Conservation (phyloP, 2,797 vertebrate genomes). For the Linurgus olivaceus region DNA sequence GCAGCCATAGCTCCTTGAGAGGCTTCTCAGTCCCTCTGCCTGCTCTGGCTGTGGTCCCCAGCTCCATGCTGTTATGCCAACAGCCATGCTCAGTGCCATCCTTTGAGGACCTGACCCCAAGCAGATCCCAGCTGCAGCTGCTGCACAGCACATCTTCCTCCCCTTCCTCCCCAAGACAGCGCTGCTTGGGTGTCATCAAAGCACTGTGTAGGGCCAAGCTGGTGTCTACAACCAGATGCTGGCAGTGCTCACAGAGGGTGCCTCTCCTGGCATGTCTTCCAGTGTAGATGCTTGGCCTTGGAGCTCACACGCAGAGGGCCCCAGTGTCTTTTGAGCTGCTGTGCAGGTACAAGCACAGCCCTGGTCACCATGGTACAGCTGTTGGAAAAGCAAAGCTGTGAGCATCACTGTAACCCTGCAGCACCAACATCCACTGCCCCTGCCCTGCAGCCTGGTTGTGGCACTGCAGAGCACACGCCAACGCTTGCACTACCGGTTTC, state of each 20-base stretch:
- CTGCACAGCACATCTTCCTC: background rate
- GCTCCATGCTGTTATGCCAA: background rate
- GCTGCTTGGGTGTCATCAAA: rapidly evolving
- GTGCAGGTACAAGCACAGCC: conserved; percentile 49
- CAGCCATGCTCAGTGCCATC: background rate
- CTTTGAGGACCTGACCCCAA: background rate
- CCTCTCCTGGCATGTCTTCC: background rate
- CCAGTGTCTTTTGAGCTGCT: background rate
- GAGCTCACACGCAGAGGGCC: background rate
- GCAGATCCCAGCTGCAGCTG: background rate
- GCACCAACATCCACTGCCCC: background rate
- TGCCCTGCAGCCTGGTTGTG: background rate
- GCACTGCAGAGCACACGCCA: background rate
- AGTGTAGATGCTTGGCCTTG: conserved; percentile 18
- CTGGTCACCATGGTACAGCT: conserved; percentile 27
- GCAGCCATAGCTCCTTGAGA: background rate
- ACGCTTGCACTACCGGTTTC: rapidly evolving
- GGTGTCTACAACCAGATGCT: conserved; percentile 29
- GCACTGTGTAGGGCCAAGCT: background rate
- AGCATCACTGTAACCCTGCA: background rate
- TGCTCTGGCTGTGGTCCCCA: background rate
- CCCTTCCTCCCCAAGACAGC: rapidly evolving
- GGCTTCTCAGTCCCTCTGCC: background rate
- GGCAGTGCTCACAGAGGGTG: conserved; percentile 73
- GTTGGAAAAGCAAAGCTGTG: background rate